Evolutionary conservation across 1,140 invertebrate genomes (phyloP), one percentile per base, ranked within the genome.

Genomic region (Aporrectodea caliginosa): DNA sequence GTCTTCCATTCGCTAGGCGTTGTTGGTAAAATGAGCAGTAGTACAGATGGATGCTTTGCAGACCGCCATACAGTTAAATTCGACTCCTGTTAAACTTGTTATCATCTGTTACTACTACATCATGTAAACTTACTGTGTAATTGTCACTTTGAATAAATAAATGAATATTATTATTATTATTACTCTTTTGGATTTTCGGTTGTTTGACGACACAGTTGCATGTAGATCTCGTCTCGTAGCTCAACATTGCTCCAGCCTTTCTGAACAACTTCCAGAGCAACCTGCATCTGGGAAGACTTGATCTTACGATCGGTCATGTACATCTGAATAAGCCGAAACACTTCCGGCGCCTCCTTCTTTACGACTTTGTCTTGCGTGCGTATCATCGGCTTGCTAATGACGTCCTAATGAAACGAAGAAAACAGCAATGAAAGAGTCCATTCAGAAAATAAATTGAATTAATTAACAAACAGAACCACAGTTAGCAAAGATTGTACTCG

Each of bases 271-370:
- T 97, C 95, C 84, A 96, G 92, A 0, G 95, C 93, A 1, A 97
- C 93, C 58, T 86, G 82, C 43, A 58, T 58, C 43, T 58, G 43
- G 22, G 43, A 22, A 22, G 6, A 1, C 77, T 95, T 93, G 0
- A 93, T 92, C 86, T 97, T 98, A 22, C 96, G 90, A 89, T 98
- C 97, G 27, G 94, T 94, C 96, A 98, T 98, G 87, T 98, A 98
- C 78, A 95, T 94, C 90, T 98, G 96, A 77, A 98, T 95, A 81
- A 97, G 91, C 84, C 96, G 92, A 86, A 98, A 98, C 79, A 97
- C 90, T 86, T 97, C 94, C 79, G 93, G 93, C 35, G 96, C 94
- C 79, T 96, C 95, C 86, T 95, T 94, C 87, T 97, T 97, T 78
- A 96, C 91, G 35, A 92, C 90, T 87, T 98, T 98, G 86, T 96